Evolutionary conservation across 2,888 invertebrate species (phyloP), one percentile per base, ranked within the genome.

Genomic region (Cerceris ruficornis): DNA sequence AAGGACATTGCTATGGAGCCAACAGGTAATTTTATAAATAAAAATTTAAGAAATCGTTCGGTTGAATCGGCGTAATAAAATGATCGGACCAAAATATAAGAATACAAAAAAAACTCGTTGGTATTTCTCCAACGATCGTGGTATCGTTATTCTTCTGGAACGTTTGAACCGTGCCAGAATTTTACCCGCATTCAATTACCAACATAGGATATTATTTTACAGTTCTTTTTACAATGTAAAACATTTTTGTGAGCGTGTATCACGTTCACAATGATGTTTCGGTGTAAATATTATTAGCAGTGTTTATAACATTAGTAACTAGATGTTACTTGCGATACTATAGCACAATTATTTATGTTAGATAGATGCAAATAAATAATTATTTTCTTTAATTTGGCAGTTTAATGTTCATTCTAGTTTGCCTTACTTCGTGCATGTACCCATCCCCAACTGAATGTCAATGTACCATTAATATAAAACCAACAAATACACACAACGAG

Each of bases 1-100:
- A 70, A 88, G 90, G 81, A 90, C 91, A 49, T 82, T 91, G 71
- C 88, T 91, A 69, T 91, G 91, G 91, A 91, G 90, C 84, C 91
- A 91, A 81, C 91, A 91, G 91, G 91, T 91, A 91, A 91, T 87
- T 81, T 86, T 86, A 85, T 85, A 82, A 80, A 84, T 74, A 83
- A 81, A 80, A 28, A 28, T 28, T 28, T 28, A 28, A 28, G 28
- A 28, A 28, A 28, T 28, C 4, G 28, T 28, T 28, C 28, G 2
- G 28, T 28, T 28, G 28, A 28, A 28, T 28, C 28, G 28, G 4
- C 28, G 28, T 28, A 28, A 28, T 28, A 28, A 28, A 28, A 1
- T 28, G 28, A 28, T 28, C 28, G 28, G 28, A 28, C 28, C 28
- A 28, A 28, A 28, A 64, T 78, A 60, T 70, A 75, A 79, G 64